Percentiles rank a stretch among this genome's conserved stretches.
Evolutionary conservation across 2,888 invertebrate species (phyloP).

Genomic region (Synanthedon andrenaeformis): DNA sequence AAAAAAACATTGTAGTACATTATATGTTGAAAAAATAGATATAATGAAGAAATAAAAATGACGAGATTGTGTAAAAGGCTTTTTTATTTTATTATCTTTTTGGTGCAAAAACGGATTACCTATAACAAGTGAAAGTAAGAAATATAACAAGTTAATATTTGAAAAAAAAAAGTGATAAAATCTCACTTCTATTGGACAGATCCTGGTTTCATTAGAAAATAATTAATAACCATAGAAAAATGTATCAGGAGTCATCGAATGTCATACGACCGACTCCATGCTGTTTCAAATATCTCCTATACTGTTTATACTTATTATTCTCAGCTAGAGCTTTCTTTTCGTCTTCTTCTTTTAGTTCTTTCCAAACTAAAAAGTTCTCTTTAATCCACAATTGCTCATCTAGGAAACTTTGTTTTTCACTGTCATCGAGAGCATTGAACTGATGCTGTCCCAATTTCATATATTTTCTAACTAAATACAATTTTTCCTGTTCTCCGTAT

Average conservation of each 20-base stretch:
- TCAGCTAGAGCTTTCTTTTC: slow-evolving; percentile 87
- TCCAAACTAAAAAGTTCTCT: slow-evolving; percentile 84
- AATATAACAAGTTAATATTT: background rate
- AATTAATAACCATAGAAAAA: slow-evolving; percentile 4
- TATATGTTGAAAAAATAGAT: slow-evolving; percentile 56
- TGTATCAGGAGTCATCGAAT: slow-evolving; percentile 82
- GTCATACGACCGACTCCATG: slow-evolving; percentile 91
- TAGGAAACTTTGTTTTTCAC: slow-evolving; percentile 79
- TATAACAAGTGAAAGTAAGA: background rate
- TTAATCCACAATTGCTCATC: slow-evolving; percentile 84
- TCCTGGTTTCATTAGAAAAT: slow-evolving; percentile 1
- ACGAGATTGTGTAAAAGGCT: slow-evolving; percentile 55
- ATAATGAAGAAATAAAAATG: slow-evolving; percentile 50
- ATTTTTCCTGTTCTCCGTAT: slow-evolving; percentile 85
- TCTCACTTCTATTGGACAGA: background rate
- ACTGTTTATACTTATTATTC: slow-evolving; percentile 88
- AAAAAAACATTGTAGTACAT: slow-evolving; percentile 51
- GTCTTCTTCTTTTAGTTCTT: slow-evolving; percentile 84
- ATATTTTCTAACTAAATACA: slow-evolving; percentile 84
- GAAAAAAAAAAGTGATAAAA: slow-evolving; percentile 1
- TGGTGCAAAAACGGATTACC: background rate
- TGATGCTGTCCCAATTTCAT: slow-evolving; percentile 80
- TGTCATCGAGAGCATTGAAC: slow-evolving; percentile 80
- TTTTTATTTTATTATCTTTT: slow-evolving; percentile 27
- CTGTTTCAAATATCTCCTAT: slow-evolving; percentile 89